phyloP scores from a whole-genome alignment of 1,140 invertebrate genomes.

The Aculops lycopersici region DNA sequence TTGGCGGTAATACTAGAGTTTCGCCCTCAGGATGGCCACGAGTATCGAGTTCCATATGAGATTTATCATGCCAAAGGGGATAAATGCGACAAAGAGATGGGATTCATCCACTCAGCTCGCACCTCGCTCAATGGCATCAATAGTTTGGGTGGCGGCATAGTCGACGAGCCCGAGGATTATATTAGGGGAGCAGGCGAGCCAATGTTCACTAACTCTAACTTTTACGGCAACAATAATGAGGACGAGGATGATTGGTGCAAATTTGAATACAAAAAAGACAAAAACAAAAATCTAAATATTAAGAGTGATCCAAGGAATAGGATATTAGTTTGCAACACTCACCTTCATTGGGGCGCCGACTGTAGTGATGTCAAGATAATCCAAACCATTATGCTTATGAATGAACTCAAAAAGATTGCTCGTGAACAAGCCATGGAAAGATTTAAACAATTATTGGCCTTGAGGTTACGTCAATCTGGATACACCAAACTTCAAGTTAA shows the following conservation, averaged over 20 bases:
- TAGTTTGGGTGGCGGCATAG: not conserved
- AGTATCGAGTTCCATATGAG: not conserved
- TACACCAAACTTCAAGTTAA: conserved; percentile 14
- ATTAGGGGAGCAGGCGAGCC: not conserved
- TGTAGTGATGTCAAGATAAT: conserved; percentile 23
- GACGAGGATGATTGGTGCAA: not conserved
- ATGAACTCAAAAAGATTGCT: conserved; percentile 15
- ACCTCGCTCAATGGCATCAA: not conserved
- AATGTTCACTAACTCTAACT: not conserved
- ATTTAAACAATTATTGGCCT: not conserved
- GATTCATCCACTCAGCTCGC: not conserved
- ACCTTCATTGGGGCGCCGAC: conserved; percentile 25
- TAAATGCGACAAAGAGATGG: not conserved
- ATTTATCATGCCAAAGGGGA: not conserved
- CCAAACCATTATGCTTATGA: conserved; percentile 22
- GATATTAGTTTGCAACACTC: conserved; percentile 20
- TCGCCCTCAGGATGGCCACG: conserved; percentile 51
- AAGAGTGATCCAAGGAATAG: conserved; percentile 10
- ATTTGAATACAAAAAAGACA: not conserved
- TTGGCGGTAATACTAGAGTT: conserved; percentile 56
- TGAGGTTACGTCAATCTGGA: no score
- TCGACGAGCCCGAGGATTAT: not conserved
- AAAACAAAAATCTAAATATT: not conserved
- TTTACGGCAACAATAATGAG: not conserved
- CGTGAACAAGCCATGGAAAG: not conserved